These are phyloP conservation scores for Sycophila texana DNA, from an alignment of 2,888 invertebrate genomes.

Conservation along the genomic window DNA sequence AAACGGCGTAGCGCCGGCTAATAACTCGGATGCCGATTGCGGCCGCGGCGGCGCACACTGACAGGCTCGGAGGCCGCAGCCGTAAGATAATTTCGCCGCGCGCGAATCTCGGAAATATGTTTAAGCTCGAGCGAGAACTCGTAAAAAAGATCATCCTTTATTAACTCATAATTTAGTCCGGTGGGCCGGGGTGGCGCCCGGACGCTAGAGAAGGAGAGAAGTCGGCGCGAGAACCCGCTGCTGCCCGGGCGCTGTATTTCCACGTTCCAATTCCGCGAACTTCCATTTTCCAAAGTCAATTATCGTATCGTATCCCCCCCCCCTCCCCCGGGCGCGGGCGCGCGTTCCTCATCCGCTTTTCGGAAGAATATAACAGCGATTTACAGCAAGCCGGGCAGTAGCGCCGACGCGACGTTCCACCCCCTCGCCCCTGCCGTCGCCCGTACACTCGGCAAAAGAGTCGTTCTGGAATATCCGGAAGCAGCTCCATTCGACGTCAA, in stretches of 20 bases:
- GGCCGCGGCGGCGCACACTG: constrained; percentile 13
- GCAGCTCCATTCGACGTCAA: constrained; percentile 65
- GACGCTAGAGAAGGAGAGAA: constrained; percentile 18
- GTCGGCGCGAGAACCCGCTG: neutral
- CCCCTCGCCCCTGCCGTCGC: neutral
- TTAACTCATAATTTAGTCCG: constrained; percentile 51
- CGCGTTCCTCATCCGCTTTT: constrained; percentile 56
- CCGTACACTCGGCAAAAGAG: constrained; percentile 53
- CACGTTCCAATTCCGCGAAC: constrained; percentile 53
- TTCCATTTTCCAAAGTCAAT: constrained; percentile 57
- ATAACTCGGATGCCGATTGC: constrained; percentile 37
- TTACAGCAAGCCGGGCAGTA: constrained; percentile 40
- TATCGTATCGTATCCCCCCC: constrained; percentile 54
- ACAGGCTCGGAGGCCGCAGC: constrained; percentile 11
- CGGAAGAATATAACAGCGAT: constrained; percentile 57
- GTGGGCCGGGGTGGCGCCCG: neutral
- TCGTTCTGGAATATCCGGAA: constrained; percentile 62
- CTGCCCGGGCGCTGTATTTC: constrained; percentile 37
- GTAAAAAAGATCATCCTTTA: constrained; percentile 54
- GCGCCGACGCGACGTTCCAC: constrained; percentile 10
- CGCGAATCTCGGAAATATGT: constrained; percentile 51
- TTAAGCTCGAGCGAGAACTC: constrained; percentile 45
- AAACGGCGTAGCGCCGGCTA: neutral
- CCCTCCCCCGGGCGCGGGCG: neutral
- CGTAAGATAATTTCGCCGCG: constrained; percentile 51